These are phyloP conservation scores for Epirrhoe alternata DNA, from an alignment of 2,888 invertebrate genomes.

Conservation along the genomic window DNA sequence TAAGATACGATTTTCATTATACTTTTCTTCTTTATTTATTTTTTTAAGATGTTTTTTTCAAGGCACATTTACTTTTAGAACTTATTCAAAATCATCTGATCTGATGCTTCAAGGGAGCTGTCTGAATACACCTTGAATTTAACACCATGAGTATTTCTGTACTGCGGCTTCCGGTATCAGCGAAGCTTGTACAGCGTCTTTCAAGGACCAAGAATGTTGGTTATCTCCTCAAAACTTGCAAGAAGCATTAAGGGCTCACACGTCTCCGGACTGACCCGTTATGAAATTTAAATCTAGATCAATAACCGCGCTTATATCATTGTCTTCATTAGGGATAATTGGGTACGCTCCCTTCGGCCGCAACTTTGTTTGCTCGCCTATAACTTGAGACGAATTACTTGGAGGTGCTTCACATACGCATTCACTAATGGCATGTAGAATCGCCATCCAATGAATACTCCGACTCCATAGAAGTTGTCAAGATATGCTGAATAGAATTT, in stretches of 20 bases:
- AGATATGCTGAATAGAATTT: no score
- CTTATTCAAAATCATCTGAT: no score
- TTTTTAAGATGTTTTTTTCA: no score
- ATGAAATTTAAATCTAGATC: conserved; percentile 86
- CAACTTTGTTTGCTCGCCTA: conserved; percentile 82
- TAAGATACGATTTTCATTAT: no score
- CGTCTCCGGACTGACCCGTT: conserved; percentile 84
- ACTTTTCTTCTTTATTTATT: no score
- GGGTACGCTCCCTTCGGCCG: conserved; percentile 81
- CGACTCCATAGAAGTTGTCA: no score
- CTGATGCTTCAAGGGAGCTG: no score
- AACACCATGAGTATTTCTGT: no score
- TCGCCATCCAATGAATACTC: neutral
- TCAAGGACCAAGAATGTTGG: conserved; percentile 60
- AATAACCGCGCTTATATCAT: conserved; percentile 86
- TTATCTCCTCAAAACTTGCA: conserved; percentile 69
- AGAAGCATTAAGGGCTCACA: conserved; percentile 84
- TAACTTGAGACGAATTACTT: conserved; percentile 84
- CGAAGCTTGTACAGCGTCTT: conserved; percentile 35
- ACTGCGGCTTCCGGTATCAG: no score
- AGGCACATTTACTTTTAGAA: no score
- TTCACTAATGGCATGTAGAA: conserved; percentile 9
- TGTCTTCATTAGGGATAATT: conserved; percentile 86
- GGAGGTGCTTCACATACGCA: conserved; percentile 55
- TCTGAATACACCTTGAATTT: no score